Evolutionary conservation across 2,113 vertebrate genomes (phyloP), one percentile per base, ranked within the genome.

Genomic region (Anseranas semipalmata): DNA sequence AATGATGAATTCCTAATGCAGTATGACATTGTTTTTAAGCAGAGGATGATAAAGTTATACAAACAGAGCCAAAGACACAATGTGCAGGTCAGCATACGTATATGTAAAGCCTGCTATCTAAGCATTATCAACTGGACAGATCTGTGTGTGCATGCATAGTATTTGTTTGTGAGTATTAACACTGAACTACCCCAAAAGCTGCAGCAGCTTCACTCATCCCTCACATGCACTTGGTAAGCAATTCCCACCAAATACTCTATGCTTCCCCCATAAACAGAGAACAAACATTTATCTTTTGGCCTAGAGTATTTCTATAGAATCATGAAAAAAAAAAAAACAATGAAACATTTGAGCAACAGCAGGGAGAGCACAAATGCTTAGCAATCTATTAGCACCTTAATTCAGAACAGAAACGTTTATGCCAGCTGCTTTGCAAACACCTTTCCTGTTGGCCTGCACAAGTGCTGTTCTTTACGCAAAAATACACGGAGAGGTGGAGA

Each of bases 391-490:
- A 88, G 65, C 33, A 12, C 62, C 75, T 52, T 53, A 62, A 63
- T 39, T 50, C 8, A 20, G 72, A 92, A 15, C 73, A 80, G 89
- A 58, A 90, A 63, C 22, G 25, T 17, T 35, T 1, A 43, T 4
- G 19, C 79, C 67, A 77, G 79, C 75, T 74, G 87, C 79, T 39
- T 48, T 59, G 43, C 60, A 50, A 50, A 10, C 32, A 80, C 59
- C 87, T 67, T 46, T 17, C 72, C 81, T 46, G 80, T 60, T 89
- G 86, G 58, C 37, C 71, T 59, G 76, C 2, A 0, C 16, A 15
- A 73, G 55, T 6, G 9, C 60, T 85, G 58, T 12, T 90, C 70
- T 66, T 93, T 33, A 92, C 73, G 90, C 66, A 94, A 81, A 94
- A 90, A 65, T 25, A 90, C 25, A 86, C 96, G 91, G 48, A 85